These are phyloP conservation scores for Xenopus petersii DNA, from an alignment of 2,797 vertebrate genomes.

Conservation along the genomic window DNA sequence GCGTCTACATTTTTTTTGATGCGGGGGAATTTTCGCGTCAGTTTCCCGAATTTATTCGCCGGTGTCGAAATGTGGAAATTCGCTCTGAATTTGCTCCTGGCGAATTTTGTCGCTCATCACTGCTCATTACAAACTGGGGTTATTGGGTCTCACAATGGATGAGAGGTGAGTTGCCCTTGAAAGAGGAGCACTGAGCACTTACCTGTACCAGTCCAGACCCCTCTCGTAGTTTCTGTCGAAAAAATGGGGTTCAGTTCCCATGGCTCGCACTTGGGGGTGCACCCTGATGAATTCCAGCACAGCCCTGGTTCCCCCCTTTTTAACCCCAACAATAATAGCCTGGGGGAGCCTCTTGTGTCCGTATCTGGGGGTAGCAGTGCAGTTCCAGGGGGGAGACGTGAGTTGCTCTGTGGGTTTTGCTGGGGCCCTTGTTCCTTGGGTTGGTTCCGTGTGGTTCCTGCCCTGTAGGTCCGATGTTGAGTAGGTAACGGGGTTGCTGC, in stretches of 20 bases:
- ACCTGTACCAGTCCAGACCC: conserved; percentile 96
- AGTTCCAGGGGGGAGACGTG: conserved; percentile 60
- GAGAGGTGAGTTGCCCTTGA: too few relatives aligned
- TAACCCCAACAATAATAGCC: conserved; percentile 89
- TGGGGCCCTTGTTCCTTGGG: conserved; percentile 27
- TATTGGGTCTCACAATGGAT: too few relatives aligned
- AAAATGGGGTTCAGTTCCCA: conserved; percentile 93
- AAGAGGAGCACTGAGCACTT: conserved; percentile 61
- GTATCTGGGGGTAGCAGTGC: conserved; percentile 67
- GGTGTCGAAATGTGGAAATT: too few relatives aligned
- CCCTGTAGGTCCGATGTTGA: conserved; percentile 51
- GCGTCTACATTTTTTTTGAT: too few relatives aligned
- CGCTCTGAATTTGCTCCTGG: too few relatives aligned
- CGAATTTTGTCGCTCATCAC: too few relatives aligned
- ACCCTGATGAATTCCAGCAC: conserved; percentile 93
- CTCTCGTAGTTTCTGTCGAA: conserved; percentile 92
- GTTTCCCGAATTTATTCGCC: too few relatives aligned
- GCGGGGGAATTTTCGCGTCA: too few relatives aligned
- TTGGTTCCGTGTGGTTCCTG: conserved; percentile 16
- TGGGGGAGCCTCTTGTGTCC: conserved; percentile 85
- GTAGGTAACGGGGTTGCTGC: conserved; percentile 39
- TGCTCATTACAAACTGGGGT: too few relatives aligned
- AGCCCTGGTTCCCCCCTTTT: conserved; percentile 91
- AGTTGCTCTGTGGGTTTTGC: conserved; percentile 55
- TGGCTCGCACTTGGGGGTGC: conserved; percentile 90